Evolutionary conservation across 2,113 vertebrate species (phyloP).

Genomic region (Syngnathoides biaculeatus): DNA sequence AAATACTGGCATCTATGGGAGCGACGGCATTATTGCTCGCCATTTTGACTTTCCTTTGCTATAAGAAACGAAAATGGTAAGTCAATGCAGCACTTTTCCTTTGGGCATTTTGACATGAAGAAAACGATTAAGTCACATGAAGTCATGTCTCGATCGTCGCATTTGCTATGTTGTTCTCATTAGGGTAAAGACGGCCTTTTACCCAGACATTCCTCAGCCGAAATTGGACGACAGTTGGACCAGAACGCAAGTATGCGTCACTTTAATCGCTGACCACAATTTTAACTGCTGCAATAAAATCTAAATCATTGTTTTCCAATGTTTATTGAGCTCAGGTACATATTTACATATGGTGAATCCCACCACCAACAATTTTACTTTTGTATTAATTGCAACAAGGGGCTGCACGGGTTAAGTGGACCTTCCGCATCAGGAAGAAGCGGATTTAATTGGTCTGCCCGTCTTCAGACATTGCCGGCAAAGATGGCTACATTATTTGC

Average conservation of each 20-base stretch:
- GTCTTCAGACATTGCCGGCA: too few relatives aligned
- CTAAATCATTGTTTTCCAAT: not conserved
- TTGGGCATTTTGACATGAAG: not conserved
- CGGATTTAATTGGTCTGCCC: too few relatives aligned
- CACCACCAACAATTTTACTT: not conserved
- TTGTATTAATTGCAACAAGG: too few relatives aligned
- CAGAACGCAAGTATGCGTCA: conserved; percentile 48
- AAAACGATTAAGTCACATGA: not conserved
- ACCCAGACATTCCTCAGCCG: conserved; percentile 73
- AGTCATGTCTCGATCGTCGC: not conserved
- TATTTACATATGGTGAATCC: not conserved
- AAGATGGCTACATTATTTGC: too few relatives aligned
- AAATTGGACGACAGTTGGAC: conserved; percentile 66
- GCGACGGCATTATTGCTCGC: conserved; percentile 48
- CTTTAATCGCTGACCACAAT: not conserved
- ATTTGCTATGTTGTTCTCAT: conserved; percentile 9
- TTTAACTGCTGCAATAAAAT: not conserved
- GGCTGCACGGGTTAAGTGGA: too few relatives aligned
- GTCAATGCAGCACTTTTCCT: conserved; percentile 1
- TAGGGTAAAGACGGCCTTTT: conserved; percentile 72
- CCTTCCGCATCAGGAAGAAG: too few relatives aligned
- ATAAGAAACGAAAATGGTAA: conserved; percentile 76
- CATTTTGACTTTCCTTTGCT: conserved; percentile 66
- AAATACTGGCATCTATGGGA: conserved; percentile 70
- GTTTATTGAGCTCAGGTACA: not conserved